Evolutionary conservation across 2,888 invertebrate genomes (phyloP).

Genomic region (Apamea epomidion): DNA sequence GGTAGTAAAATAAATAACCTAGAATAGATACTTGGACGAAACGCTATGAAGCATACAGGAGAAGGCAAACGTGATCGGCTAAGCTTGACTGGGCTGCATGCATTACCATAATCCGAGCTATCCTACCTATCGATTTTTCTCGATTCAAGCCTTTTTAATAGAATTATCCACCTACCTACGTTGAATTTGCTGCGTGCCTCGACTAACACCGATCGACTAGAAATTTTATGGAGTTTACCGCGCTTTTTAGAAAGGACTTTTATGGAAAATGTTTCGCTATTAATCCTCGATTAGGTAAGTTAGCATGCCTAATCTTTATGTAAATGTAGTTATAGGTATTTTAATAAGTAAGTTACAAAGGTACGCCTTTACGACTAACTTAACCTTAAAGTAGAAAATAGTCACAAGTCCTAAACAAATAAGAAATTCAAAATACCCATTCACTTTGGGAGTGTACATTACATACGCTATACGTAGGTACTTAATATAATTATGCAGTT

Average conservation of each 20-base stretch:
- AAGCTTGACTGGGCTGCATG: slow-evolving; percentile 73
- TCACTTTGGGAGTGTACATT: background rate
- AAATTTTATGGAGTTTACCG: slow-evolving; percentile 8
- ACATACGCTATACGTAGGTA: background rate
- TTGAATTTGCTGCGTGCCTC: slow-evolving; percentile 44
- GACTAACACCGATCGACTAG: slow-evolving; percentile 12
- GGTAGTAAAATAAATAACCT: slow-evolving; percentile 44
- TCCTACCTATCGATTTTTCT: slow-evolving; percentile 67
- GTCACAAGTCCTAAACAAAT: background rate
- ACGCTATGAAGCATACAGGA: slow-evolving; percentile 69
- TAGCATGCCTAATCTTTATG: background rate
- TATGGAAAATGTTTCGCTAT: slow-evolving; percentile 5
- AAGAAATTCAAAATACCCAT: background rate
- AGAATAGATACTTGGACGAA: slow-evolving; percentile 62
- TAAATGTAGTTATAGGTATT: background rate
- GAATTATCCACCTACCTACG: slow-evolving; percentile 46
- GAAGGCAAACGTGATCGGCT: slow-evolving; percentile 71
- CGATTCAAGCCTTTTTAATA: slow-evolving; percentile 61
- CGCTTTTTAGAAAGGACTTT: background rate
- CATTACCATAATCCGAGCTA: slow-evolving; percentile 75
- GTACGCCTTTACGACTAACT: background rate
- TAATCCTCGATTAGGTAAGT: background rate
- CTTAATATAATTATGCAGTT: too few relatives aligned
- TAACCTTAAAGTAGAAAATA: background rate
- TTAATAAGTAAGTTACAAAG: background rate